Conservation (phyloP, 2,888 invertebrate species). For the Neoaliturus tenellus region DNA sequence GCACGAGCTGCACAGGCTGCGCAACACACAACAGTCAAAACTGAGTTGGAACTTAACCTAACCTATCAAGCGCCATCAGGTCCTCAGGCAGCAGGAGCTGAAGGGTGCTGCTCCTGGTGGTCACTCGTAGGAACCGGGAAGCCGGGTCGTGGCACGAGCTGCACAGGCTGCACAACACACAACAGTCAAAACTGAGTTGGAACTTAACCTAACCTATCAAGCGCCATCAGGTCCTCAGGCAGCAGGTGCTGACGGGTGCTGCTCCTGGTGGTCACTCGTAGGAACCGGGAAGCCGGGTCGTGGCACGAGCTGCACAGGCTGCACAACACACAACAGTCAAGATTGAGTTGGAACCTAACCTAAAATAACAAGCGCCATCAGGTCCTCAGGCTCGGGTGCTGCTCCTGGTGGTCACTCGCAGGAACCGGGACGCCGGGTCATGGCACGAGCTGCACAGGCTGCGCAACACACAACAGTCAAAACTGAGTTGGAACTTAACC, state of each 20-base stretch:
- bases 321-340: no score
- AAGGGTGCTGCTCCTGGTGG: no score
- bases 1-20: conserved; percentile 86
- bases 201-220: no score
- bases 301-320: conserved; percentile 90
- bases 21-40: conserved; percentile 66
- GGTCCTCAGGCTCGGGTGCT: conserved; percentile 88
- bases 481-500: background rate
- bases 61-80: no score
- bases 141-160: no score
- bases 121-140: no score
- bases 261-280: conserved; percentile 88
- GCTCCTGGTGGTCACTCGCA: conserved; percentile 88
- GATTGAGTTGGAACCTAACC: no score
- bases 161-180: no score
- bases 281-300: conserved; percentile 92
- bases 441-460: conserved; percentile 90
- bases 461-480: conserved; percentile 70
- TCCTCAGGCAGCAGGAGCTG: no score
- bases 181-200: no score
- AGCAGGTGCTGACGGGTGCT: conserved; percentile 78
- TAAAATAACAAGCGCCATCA: conserved; percentile 95
- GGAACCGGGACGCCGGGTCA: conserved; percentile 92
- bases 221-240: conserved; percentile 94
- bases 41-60: no score